Evolutionary conservation across 2,797 vertebrate species (phyloP), one percentile per base, ranked within the genome.

Genomic region (Steatocranus sp.): DNA sequence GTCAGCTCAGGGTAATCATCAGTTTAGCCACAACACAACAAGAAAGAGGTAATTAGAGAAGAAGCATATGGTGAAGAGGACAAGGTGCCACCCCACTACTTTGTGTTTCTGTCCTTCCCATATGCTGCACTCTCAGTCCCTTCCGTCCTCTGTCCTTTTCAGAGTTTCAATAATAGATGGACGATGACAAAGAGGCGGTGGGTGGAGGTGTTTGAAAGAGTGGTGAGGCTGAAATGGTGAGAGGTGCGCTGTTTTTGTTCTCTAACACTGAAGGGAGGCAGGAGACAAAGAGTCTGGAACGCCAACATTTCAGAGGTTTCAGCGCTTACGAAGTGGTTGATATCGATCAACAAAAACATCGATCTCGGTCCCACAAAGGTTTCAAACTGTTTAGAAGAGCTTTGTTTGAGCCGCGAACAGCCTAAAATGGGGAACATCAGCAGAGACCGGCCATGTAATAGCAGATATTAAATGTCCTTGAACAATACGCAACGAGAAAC

Each of bases 151-250:
- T 7, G 7, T 73, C 63, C 27, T 61, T 30, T 27, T 34, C 78
- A 78, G 43, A 80, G 50, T 25, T 34, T 38, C 20, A 66, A 46
- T 36, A 36, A 82, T 38, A 76, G 74, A 43, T 2, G 23, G 79
- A 75, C 2, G 27, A 34, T 56, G 53, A 81, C 48, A 61, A 38
- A 38, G 63, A 75, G 32, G 5, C 23, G 0, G 77, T 77, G 73
- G 81, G 79, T 30, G 78, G 68, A 78, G 56, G 78, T 20, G 63
- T 34, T 36, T 43, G 58, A 58, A 46, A n/a, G 66, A 74, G 54
- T 2, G 5, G 25, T 0, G n/a, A n/a, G 17, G 63, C 25, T 66
- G 48, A 68, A 49, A 56, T 23, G 56, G 38, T 17, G 46, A 38
- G 51, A 56, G 54, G 75, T 68, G 32, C 66, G 6, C 25, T 38